These are phyloP conservation scores for Ochropacha duplaris DNA, from an alignment of 2,888 invertebrate species.

Conservation along the genomic window DNA sequence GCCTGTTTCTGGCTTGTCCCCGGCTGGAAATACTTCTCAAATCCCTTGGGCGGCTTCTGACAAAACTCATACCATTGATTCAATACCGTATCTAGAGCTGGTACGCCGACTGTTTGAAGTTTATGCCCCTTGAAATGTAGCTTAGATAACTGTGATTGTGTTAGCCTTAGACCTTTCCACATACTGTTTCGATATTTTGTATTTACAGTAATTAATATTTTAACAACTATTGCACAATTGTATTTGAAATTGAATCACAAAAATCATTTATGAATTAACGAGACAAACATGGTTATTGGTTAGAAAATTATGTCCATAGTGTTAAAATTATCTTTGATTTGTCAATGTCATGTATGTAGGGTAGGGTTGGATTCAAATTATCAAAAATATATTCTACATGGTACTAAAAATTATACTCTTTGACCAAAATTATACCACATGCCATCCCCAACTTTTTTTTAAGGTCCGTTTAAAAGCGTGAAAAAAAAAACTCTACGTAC, in stretches of 20 bases:
- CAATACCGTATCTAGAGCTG: slow-evolving; percentile 82
- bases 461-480: too few species aligned
- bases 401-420: too few species aligned
- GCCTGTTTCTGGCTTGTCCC: slow-evolving; percentile 75
- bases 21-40: slow-evolving; percentile 95
- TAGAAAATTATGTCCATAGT: slow-evolving; percentile 66
- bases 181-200: slow-evolving; percentile 53
- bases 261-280: slow-evolving; percentile 55
- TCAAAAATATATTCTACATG: too few species aligned
- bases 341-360: too few species aligned
- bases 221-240: slow-evolving; percentile 62
- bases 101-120: slow-evolving; percentile 74
- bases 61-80: slow-evolving; percentile 86
- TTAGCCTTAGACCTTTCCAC: slow-evolving; percentile 78
- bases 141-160: slow-evolving; percentile 74
- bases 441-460: too few species aligned
- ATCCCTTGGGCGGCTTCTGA: slow-evolving; percentile 94
- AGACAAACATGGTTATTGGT: slow-evolving; percentile 80
- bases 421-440: too few species aligned
- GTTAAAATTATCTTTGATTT: neutral
- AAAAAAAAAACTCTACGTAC: too few species aligned
- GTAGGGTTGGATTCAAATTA: too few species aligned
- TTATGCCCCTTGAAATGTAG: slow-evolving; percentile 71
- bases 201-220: slow-evolving; percentile 46
- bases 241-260: slow-evolving; percentile 59